Evolutionary conservation across 2,888 invertebrate genomes (phyloP), one percentile per base, ranked within the genome.

Genomic region (Chydorus sphaericus): DNA sequence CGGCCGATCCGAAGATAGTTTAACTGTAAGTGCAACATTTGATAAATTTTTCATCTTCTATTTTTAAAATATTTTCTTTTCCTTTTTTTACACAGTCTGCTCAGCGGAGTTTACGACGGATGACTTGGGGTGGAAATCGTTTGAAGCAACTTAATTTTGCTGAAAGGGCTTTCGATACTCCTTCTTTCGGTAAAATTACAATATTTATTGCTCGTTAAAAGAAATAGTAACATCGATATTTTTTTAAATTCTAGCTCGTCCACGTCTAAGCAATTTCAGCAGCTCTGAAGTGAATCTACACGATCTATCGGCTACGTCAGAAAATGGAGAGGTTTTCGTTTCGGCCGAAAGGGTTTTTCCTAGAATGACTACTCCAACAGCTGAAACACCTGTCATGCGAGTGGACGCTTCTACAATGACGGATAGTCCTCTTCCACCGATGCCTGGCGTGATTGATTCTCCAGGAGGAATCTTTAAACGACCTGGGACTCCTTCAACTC

Each of bases 401-500:
- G 44, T 44, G 7, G 26, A 26, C 44, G 44, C 28, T 4, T 23
- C 26, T 14, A 44, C 44, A 10, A 44, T 44, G 44, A 44, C 44
- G 5, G 44, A 44, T 10, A 3, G 5, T n/a, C 54, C 1, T 18
- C 36, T n/a, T 18, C 10, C 7, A 50, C 10, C 16, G 14, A 38
- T 11, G 3, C 44, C 38, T 3, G 18, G 7, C 18, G 29, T 29
- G 7, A 26, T 7, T 14, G 56, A 39, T 20, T 28, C 23, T 5
- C 38, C 29, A 26, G 33, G n/a, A n/a, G n/a, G n/a, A n/a, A n/a
- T n/a, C n/a, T 44, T 44, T 28, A 44, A 44, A 26, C 26, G 10
- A 23, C 33, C 29, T 20, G 14, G 49, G n/a, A n/a, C 16, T 26
- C 23, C 62, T 18, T 52, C 71, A 66, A 75, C 75, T 4, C 75